Evolutionary conservation across 2,797 vertebrate species (phyloP).

Genomic region (Epinephelus awoara): DNA sequence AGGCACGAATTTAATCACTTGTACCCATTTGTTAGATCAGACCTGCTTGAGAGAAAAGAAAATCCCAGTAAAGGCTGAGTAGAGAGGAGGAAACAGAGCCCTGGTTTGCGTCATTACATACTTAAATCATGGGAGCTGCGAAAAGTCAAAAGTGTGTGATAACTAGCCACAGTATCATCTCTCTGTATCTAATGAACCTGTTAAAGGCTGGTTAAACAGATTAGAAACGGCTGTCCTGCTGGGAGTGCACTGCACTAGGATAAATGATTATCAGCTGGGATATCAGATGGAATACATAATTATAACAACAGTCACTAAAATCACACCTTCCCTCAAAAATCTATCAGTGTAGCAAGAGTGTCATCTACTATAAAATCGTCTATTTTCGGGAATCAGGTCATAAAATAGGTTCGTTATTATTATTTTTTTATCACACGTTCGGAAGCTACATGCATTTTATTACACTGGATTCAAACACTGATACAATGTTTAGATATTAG

Average conservation of each 20-base stretch:
- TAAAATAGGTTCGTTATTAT: too few species aligned
- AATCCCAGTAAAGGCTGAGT: neutral
- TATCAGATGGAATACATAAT: neutral
- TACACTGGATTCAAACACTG: too few species aligned
- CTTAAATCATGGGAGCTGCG: constrained; percentile 2
- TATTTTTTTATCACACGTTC: too few species aligned
- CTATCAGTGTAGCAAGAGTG: neutral
- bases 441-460: too few species aligned
- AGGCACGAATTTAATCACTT: constrained; percentile 41
- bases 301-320: neutral
- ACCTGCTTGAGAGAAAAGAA: constrained; percentile 18
- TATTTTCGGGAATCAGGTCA: too few species aligned
- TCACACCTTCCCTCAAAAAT: neutral
- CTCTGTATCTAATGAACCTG: constrained; percentile 10
- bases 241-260: neutral
- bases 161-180: neutral
- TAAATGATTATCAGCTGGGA: neutral
- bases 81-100: neutral
- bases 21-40: constrained; percentile 19
- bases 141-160: constrained; percentile 15
- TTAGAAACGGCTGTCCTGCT: neutral
- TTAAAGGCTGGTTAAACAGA: neutral
- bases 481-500: too few species aligned
- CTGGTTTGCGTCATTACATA: neutral
- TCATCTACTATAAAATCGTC: neutral